Base-by-base conservation (phyloP, 2,888 invertebrate species). In the Diaprepes abbreviatus region DNA sequence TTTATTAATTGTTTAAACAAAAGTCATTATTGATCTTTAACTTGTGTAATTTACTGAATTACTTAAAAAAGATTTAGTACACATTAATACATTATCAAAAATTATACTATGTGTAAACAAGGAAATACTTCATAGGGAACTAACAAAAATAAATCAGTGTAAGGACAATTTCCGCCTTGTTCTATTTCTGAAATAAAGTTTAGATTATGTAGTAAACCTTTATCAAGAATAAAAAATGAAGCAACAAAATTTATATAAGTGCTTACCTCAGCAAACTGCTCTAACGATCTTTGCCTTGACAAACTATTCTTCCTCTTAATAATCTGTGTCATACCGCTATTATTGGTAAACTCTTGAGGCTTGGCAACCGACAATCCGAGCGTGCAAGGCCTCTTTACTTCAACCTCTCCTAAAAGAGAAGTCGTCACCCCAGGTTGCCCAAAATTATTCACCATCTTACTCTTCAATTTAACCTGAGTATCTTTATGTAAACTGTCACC, bases 281-380 rank as follows among this genome's bases (percentile, higher is more conserved):
- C 93, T 31, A 93, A 82, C 0, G 93, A 92, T 66, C 90, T 89
- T 78, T 92, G 92, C 0, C 92, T 84, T 0, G 85, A 79, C 75
- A 86, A 70, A 77, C 83, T 83, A 72, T 84, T 83, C 75, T 73
- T 74, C 69, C 78, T 79, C 77, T 77, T 83, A 72, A 80, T 76
- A 72, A 82, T 81, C 78, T 82, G 85, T 66, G 82, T 81, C 73
- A 82, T 82, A 65, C 85, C 84, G 70, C 81, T 79, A 17, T 73
- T 76, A 38, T 77, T 77, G 12, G 72, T 67, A 33, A 76, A 73
- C 19, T 79, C 77, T 35, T 77, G 76, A 17, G 76, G 66, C 71
- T 78, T 80, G 3, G 77, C 66, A 7, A 70, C 14, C 9, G 72
- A 70, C 16, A 72, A 52, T 7, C 66, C 69, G 33, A 72, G 36